Base-by-base conservation (phyloP, 2,797 vertebrate genomes). In the Melanotaenia trifasciata region DNA sequence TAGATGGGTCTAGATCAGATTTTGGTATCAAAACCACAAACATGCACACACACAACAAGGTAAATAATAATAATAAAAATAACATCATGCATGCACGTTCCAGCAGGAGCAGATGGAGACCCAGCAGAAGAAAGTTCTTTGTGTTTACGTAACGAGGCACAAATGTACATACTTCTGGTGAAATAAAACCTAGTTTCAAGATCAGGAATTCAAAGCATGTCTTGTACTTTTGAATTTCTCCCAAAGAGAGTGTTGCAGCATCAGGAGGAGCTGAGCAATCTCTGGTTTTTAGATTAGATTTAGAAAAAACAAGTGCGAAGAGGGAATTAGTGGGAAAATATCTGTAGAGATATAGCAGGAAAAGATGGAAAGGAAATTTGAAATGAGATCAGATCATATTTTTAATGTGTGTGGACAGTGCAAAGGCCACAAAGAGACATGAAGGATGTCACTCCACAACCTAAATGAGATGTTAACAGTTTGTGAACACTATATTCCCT, bases 401-500 rank as follows among this genome's bases (percentile, higher is more conserved):
- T 36, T 36, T 36, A 36, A 36, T 36, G 35, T 36, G 35, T 36
- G 35, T 36, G 35, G 35, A 36, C 8, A 36, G 35, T 36, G 10
- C 22, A 22, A 22, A 22, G 20, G 47, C 47, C 47, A 50, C 47
- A n/a, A 50, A 47, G 76, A 54, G 38, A 62, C 72, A 64, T 1
- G 51, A 56, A 65, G 45, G 58, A 80, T 22, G 11, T 45, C 40
- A 40, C 36, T 68, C n/a, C n/a, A 16, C 43, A 47, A 58, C 75
- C 67, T 35, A 10, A 50, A 79, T 26, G 50, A 81, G 72, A 81
- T 58, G 8, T 36, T 36, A 36, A 9, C 35, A 9, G 9, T 36
- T 36, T 85, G 84, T 88, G 87, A 84, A 65, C 68, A 54, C 67
- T 81, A 11, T 36, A 11, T 9, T 36, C 35, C 35, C 11, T 43